A percentile compares a stretch with the other conserved stretches of the same genome.
These are phyloP conservation scores for Passer montanus DNA, from an alignment of 2,113 vertebrate genomes.

Conservation along the genomic window DNA sequence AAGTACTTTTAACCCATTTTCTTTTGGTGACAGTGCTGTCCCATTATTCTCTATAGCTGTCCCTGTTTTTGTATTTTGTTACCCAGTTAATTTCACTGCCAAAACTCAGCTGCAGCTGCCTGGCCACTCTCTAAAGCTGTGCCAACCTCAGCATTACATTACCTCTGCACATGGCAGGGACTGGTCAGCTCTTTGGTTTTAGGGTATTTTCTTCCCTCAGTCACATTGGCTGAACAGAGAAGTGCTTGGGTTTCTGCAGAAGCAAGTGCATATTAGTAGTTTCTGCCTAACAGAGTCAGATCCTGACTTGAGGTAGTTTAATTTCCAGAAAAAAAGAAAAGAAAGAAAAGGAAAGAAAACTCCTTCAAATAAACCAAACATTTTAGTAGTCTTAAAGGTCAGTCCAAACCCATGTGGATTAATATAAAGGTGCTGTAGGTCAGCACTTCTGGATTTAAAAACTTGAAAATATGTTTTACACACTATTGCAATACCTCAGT, in stretches of 20 bases:
- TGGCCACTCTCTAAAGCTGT: neutral
- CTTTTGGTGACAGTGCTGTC: neutral
- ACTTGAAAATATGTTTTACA: neutral
- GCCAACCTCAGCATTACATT: neutral
- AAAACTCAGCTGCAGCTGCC: neutral
- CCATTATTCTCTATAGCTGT: neutral
- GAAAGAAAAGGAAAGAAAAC: neutral
- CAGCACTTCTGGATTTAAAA: neutral
- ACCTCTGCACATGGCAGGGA: neutral
- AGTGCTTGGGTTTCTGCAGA: neutral
- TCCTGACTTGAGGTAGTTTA: neutral
- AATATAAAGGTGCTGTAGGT: neutral
- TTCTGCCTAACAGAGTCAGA: neutral
- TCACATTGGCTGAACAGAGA: neutral
- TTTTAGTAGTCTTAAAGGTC: neutral
- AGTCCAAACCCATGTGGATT: neutral
- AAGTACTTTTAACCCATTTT: neutral
- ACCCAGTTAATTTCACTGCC: neutral
- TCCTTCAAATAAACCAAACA: neutral
- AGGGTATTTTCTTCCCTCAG: neutral
- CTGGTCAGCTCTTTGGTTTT: neutral
- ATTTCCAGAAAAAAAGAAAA: neutral
- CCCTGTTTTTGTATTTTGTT: neutral
- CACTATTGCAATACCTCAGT: neutral
- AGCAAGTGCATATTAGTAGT: neutral